Conservation (phyloP, 2,888 invertebrate genomes). For the Pseudoips prasinana region DNA sequence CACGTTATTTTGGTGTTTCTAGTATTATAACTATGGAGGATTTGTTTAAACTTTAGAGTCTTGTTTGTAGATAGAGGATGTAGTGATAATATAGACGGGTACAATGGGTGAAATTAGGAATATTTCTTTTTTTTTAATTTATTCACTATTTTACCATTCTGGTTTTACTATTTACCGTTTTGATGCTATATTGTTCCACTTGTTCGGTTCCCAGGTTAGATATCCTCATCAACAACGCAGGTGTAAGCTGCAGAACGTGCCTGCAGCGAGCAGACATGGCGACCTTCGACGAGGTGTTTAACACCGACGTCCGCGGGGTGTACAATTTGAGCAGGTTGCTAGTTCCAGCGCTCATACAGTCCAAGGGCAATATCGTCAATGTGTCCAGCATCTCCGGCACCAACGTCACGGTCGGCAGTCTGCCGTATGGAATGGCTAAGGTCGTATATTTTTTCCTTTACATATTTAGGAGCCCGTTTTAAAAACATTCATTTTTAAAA, state of each 20-base stretch:
- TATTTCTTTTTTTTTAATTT: no score
- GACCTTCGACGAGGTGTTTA: conserved; percentile 71
- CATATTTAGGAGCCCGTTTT: no score
- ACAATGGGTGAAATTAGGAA: no score
- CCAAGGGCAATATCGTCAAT: conserved; percentile 87
- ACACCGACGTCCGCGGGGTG: conserved; percentile 83
- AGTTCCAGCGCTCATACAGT: conserved; percentile 84
- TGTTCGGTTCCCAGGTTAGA: conserved; percentile 20
- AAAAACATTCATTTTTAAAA: no score
- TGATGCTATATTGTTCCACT: no score
- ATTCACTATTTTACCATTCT: no score
- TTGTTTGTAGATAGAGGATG: no score
- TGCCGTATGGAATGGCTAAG: conserved; percentile 95
- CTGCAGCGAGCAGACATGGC: conserved; percentile 40
- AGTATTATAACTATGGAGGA: no score
- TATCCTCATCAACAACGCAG: conserved; percentile 76
- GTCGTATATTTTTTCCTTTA: conserved; percentile 40
- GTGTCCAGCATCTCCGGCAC: conserved; percentile 85
- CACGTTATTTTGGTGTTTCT: no score
- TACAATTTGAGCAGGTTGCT: conserved; percentile 85
- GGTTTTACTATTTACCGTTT: no score
- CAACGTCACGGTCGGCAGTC: conserved; percentile 88
- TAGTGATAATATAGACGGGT: no score
- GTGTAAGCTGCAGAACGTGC: conserved; percentile 65
- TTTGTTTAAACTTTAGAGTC: no score